Evolutionary conservation across 1,140 invertebrate species (phyloP).

Genomic region (Lamellibrachia luymesi): DNA sequence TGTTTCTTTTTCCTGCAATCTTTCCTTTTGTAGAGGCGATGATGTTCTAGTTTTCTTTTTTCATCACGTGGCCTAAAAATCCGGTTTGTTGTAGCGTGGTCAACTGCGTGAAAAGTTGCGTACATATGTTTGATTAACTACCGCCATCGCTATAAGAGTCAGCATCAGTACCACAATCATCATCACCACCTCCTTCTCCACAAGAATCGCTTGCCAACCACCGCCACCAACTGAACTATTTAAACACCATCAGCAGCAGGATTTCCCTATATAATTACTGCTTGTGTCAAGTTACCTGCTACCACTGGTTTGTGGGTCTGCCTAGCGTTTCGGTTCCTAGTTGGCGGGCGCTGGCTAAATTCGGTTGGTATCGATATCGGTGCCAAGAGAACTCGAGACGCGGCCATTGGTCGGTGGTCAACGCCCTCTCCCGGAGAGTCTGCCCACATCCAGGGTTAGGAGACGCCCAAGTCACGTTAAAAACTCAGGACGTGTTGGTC

Average conservation of each 20-base stretch:
- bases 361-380: neutral
- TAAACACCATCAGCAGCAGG: neutral
- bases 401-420: neutral
- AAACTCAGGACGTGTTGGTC: neutral
- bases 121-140: neutral
- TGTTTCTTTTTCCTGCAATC: too few species aligned
- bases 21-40: too few species aligned
- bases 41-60: too few species aligned
- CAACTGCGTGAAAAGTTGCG: too few species aligned
- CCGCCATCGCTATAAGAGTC: neutral
- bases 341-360: neutral
- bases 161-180: neutral
- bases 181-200: neutral
- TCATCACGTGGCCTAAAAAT: too few species aligned
- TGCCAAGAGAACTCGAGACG: neutral
- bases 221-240: neutral
- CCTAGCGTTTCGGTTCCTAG: neutral
- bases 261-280: neutral
- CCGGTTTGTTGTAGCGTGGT: too few species aligned
- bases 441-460: neutral
- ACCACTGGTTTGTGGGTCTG: neutral
- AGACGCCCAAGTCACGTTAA: neutral
- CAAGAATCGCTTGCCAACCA: neutral
- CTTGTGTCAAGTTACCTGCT: neutral
- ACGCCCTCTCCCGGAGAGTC: neutral